These are phyloP conservation scores for Pristionchus maxplancki DNA, from an alignment of 2,888 invertebrate genomes.

Conservation along the genomic window DNA sequence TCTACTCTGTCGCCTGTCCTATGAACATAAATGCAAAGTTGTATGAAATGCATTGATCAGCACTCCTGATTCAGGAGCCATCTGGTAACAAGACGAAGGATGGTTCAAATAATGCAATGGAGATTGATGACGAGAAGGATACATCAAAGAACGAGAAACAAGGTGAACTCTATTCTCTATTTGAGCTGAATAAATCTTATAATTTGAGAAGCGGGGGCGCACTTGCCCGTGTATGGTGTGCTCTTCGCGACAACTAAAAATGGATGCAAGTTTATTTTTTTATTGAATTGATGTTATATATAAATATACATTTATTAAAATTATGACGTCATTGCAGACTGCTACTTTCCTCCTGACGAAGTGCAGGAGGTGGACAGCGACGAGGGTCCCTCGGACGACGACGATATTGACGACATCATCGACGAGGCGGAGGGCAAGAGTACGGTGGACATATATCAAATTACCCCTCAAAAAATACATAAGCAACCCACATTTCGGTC, in stretches of 20 bases:
- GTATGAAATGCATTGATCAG: no score
- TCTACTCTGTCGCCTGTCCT: no score
- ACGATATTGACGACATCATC: conserved; percentile 26
- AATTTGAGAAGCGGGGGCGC: neutral
- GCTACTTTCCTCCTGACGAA: neutral
- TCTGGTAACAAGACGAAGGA: neutral
- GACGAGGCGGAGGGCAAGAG: neutral
- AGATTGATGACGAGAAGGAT: neutral
- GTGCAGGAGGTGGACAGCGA: neutral
- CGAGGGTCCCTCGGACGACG: neutral
- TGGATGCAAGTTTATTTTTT: neutral
- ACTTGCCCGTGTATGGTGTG: conserved; percentile 15
- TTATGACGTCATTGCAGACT: neutral
- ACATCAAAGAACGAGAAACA: neutral
- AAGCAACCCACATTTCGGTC: no score
- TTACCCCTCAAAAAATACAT: no score
- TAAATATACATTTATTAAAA: neutral
- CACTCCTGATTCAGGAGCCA: neutral
- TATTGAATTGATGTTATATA: neutral
- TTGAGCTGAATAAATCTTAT: neutral
- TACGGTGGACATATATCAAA: neutral
- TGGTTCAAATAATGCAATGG: neutral
- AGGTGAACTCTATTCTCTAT: neutral
- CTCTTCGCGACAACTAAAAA: neutral
- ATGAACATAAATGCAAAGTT: no score